Conservation (phyloP, 2,797 vertebrate species). For the Parauchenoglanis punctatus region DNA sequence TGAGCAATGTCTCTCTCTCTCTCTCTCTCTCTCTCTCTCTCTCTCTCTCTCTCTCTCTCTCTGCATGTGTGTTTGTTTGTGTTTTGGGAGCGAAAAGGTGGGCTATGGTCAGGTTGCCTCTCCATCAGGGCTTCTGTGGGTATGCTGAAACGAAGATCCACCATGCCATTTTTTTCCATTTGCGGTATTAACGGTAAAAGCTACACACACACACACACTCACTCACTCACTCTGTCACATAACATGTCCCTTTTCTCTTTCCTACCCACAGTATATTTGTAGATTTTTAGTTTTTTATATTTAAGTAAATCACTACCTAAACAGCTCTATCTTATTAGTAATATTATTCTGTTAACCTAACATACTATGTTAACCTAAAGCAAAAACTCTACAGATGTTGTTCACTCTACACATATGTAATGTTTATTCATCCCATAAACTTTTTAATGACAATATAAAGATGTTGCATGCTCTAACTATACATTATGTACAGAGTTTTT, state of each 20-base stretch:
- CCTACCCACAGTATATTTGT: background rate
- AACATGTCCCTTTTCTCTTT: background rate
- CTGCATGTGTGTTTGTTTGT: background rate
- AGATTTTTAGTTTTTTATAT: background rate
- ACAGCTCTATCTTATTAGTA: background rate
- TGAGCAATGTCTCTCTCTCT: slow-evolving; percentile 8
- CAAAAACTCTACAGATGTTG: background rate
- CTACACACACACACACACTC: slow-evolving; percentile 3
- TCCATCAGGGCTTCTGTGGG: slow-evolving; percentile 53
- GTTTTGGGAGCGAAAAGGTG: slow-evolving; percentile 33
- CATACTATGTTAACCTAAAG: background rate
- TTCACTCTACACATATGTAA: background rate
- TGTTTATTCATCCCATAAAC: background rate
- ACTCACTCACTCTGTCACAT: background rate
- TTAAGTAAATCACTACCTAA: background rate
- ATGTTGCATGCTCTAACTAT: background rate
- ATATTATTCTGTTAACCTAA: too few relatives aligned
- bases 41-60: background rate
- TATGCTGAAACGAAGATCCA: slow-evolving; percentile 27
- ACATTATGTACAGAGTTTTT: too few relatives aligned
- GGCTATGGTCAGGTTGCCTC: slow-evolving; percentile 48
- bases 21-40: slow-evolving; percentile 22
- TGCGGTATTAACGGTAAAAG: slow-evolving; percentile 47
- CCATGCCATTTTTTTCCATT: slow-evolving; percentile 45
- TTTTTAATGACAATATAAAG: background rate